Evolutionary conservation across 2,113 vertebrate species (phyloP).

Genomic region (Odobenus rosmarus): DNA sequence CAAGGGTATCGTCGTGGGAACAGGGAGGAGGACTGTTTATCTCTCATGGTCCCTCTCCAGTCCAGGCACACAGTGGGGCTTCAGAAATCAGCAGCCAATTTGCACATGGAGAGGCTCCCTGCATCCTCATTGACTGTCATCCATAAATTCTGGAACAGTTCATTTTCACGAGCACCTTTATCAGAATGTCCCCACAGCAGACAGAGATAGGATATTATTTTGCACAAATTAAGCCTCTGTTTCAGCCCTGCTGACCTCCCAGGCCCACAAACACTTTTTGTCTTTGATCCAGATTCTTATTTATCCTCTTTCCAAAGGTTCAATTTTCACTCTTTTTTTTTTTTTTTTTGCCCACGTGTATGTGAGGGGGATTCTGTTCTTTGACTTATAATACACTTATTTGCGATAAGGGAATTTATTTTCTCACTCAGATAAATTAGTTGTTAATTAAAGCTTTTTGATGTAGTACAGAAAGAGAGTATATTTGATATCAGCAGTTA

Average conservation of each 20-base stretch:
- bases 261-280: conserved; percentile 53
- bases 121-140: background rate
- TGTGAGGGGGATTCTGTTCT: conserved; percentile 27
- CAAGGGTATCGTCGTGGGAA: background rate
- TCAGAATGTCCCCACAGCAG: conserved; percentile 54
- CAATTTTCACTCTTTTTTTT: conserved; percentile 76
- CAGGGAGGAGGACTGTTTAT: background rate
- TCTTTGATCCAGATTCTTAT: conserved; percentile 81
- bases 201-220: background rate
- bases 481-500: conserved; percentile 78
- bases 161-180: conserved; percentile 19
- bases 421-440: conserved; percentile 81
- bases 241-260: conserved; percentile 54
- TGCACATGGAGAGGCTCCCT: background rate
- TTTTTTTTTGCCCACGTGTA: background rate
- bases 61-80: background rate
- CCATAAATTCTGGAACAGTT: background rate
- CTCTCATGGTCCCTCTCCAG: fast-evolving
- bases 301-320: conserved; percentile 77
- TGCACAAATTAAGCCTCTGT: conserved; percentile 53
- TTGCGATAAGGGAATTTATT: conserved; percentile 68
- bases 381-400: conserved; percentile 79
- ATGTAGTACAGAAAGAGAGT: conserved; percentile 74
- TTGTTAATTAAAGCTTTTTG: conserved; percentile 86
- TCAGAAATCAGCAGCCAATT: background rate